Percentiles rank a stretch among this genome's conserved stretches.
phyloP scores from a whole-genome alignment of 2,113 vertebrate genomes.

The Rutilus rutilus region DNA sequence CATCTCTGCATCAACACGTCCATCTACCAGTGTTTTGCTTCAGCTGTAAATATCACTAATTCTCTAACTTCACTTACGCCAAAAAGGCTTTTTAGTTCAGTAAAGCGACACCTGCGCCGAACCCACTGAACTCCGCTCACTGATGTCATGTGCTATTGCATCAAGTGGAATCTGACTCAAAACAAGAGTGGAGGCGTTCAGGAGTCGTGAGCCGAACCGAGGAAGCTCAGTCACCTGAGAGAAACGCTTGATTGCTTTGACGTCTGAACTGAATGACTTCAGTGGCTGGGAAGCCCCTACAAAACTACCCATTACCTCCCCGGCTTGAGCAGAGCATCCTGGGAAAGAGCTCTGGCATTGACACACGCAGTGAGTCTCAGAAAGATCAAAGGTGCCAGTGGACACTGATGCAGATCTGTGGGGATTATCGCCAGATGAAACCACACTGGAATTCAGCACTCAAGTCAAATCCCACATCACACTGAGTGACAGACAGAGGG shows the following conservation, averaged over 20 bases:
- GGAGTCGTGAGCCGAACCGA: neutral
- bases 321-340: slow-evolving; percentile 63
- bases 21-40: neutral
- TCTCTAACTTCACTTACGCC: neutral
- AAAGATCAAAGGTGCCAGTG: slow-evolving; percentile 77
- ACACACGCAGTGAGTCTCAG: slow-evolving; percentile 75
- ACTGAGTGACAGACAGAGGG: slow-evolving; percentile 60
- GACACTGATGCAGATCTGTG: slow-evolving; percentile 79
- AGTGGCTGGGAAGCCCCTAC: slow-evolving; percentile 70
- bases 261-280: slow-evolving; percentile 65
- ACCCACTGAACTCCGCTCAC: neutral
- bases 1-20: neutral
- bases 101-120: slow-evolving; percentile 21
- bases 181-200: neutral
- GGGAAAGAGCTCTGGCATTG: slow-evolving; percentile 71
- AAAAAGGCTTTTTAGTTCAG: slow-evolving; percentile 14
- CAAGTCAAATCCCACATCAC: slow-evolving; percentile 66
- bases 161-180: slow-evolving; percentile 22
- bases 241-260: slow-evolving; percentile 45
- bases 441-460: slow-evolving; percentile 71
- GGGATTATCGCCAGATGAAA: slow-evolving; percentile 77
- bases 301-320: slow-evolving; percentile 71
- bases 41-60: neutral
- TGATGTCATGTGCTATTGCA: slow-evolving; percentile 28
- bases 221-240: slow-evolving; percentile 37